phyloP scores from a whole-genome alignment of 2,113 vertebrate species.

The Rhagologus leucostigma region DNA sequence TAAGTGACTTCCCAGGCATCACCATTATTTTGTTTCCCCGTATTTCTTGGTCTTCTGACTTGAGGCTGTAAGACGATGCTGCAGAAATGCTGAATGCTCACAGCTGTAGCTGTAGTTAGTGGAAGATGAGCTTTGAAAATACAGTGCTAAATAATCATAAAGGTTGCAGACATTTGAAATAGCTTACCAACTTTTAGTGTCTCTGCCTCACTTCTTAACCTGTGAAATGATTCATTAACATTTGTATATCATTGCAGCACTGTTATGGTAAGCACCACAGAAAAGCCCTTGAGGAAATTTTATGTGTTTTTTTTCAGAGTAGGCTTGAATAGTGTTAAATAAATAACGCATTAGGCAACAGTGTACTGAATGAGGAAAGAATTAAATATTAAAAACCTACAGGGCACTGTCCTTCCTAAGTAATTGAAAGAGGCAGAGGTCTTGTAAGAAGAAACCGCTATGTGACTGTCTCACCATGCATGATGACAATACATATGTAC shows the following conservation, averaged over 20 bases:
- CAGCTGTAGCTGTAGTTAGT: neutral
- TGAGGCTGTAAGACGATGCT: neutral
- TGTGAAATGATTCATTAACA: neutral
- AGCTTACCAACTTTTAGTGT: neutral
- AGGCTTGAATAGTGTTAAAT: neutral
- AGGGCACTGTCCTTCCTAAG: neutral
- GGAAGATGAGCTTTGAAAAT: neutral
- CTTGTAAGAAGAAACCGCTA: neutral
- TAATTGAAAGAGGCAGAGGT: neutral
- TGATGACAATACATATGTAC: neutral
- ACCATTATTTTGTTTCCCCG: neutral
- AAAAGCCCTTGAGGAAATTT: slow-evolving; percentile 28
- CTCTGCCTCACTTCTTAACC: neutral
- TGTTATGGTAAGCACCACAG: neutral
- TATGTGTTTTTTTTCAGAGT: neutral
- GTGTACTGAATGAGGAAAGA: neutral
- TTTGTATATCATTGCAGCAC: neutral
- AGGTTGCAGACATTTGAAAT: neutral
- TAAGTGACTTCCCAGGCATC: neutral
- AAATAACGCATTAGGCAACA: neutral
- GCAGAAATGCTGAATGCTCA: neutral
- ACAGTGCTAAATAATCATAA: neutral
- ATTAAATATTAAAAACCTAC: slow-evolving; percentile 25
- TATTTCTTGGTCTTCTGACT: neutral
- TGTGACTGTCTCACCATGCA: neutral